Percentiles rank a stretch among this genome's conserved stretches.
These are phyloP conservation scores for Yponomeuta malinellus DNA, from an alignment of 2,888 invertebrate species.

Conservation along the genomic window DNA sequence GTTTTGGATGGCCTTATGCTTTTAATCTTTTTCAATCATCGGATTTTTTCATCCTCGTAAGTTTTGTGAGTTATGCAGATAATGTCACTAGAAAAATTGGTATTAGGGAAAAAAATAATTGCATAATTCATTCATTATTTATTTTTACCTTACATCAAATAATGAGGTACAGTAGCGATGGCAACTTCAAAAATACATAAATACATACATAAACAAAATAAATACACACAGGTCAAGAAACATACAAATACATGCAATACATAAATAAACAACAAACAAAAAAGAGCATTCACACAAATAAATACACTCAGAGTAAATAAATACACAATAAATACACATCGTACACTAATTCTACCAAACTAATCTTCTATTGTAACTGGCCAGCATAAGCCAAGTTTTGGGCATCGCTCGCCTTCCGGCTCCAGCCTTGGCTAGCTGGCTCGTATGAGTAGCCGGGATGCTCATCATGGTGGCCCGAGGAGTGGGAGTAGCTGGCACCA, in stretches of 20 bases:
- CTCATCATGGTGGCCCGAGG: slow-evolving; percentile 74
- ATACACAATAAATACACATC: slow-evolving; percentile 21
- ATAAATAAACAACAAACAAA: slow-evolving; percentile 3
- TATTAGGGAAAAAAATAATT: background rate
- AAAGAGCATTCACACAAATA: slow-evolving; percentile 28
- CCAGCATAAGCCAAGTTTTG: slow-evolving; percentile 81
- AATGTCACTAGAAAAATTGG: too few species aligned
- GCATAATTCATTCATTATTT: background rate
- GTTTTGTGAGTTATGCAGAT: too few species aligned
- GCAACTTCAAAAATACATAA: slow-evolving; percentile 35
- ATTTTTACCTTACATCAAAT: slow-evolving; percentile 5
- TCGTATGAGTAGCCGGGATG: slow-evolving; percentile 73
- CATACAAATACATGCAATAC: slow-evolving; percentile 13
- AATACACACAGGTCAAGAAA: slow-evolving; percentile 19
- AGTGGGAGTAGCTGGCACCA: slow-evolving; percentile 76
- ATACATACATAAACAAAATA: slow-evolving; percentile 25
- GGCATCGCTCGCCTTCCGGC: slow-evolving; percentile 79
- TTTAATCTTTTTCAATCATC: slow-evolving; percentile 9
- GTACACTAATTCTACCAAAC: slow-evolving; percentile 32
- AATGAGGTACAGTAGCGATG: slow-evolving; percentile 49
- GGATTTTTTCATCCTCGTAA: too few species aligned
- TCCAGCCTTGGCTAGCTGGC: slow-evolving; percentile 77
- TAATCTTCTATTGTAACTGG: slow-evolving; percentile 39
- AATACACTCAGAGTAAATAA: slow-evolving; percentile 27
- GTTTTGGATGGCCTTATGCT: slow-evolving; percentile 37